Evolutionary conservation across 2,113 vertebrate species (phyloP).

Genomic region (Trinectes maculatus): DNA sequence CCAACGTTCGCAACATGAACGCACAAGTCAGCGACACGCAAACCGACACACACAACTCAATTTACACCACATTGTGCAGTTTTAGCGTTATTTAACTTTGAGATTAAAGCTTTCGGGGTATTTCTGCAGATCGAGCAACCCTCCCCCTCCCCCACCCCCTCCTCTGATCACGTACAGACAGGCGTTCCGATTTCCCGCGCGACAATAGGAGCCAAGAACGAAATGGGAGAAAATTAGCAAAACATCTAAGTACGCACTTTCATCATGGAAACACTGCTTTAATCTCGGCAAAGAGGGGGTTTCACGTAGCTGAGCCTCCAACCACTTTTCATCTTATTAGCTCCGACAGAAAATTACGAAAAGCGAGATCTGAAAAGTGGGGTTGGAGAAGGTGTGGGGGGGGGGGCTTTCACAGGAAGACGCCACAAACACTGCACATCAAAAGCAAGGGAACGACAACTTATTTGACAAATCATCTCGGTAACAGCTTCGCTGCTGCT

Average conservation of each 20-base stretch:
- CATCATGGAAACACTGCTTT: conserved; percentile 65
- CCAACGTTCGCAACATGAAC: conserved; percentile 48
- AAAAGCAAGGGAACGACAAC: conserved; percentile 58
- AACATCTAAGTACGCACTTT: conserved; percentile 65
- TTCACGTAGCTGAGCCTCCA: conserved; percentile 60
- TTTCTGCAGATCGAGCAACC: conserved; percentile 44
- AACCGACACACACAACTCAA: conserved; percentile 37
- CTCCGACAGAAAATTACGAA: conserved; percentile 37
- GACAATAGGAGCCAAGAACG: conserved; percentile 43
- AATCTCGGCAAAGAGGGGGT: conserved; percentile 67
- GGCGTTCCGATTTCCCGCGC: conserved; percentile 28
- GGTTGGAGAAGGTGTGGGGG: no score
- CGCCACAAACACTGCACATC: conserved; percentile 58
- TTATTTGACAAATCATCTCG: conserved; percentile 57
- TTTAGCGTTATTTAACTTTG: conserved; percentile 37
- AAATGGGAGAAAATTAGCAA: conserved; percentile 63
- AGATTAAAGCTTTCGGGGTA: conserved; percentile 41
- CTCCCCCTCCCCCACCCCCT: background rate
- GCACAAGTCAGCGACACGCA: conserved; percentile 27
- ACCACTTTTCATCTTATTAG: conserved; percentile 68
- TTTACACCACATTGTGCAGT: conserved; percentile 18
- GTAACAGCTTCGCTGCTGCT: conserved; percentile 50
- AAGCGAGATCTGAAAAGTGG: conserved; percentile 48
- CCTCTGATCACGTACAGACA: conserved; percentile 27
- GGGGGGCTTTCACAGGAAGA: conserved; percentile 5